phyloP scores from a whole-genome alignment of 2,888 invertebrate species.

The Plutella xylostella region DNA sequence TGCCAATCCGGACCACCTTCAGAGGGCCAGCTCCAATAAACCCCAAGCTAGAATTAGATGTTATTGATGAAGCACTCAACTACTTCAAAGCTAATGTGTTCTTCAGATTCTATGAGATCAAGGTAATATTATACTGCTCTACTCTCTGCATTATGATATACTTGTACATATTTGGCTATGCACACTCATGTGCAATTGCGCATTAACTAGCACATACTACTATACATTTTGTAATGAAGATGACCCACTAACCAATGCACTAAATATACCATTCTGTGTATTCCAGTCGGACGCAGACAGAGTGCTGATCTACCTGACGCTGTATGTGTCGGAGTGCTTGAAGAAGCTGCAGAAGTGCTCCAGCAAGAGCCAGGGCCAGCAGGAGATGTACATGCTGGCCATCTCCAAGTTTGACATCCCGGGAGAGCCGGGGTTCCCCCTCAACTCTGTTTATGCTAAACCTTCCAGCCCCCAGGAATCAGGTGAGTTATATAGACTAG shows the following conservation, averaged over 20 bases:
- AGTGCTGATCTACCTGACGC: slow-evolving; percentile 95
- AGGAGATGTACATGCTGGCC: slow-evolving; percentile 97
- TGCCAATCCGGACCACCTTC: slow-evolving; percentile 90
- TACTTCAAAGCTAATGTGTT: slow-evolving; percentile 99
- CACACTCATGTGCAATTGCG: no score
- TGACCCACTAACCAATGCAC: no score
- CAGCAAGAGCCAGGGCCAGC: slow-evolving; percentile 88
- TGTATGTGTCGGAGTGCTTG: slow-evolving; percentile 97
- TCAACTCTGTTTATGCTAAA: slow-evolving; percentile 95
- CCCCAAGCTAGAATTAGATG: slow-evolving; percentile 79
- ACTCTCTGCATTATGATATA: not conserved
- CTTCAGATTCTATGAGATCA: slow-evolving; percentile 98
- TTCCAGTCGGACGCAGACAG: slow-evolving; percentile 95
- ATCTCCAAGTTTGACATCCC: slow-evolving; percentile 96
- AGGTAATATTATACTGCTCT: slow-evolving; percentile 76
- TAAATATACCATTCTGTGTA: no score
- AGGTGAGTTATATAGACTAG: slow-evolving; percentile 63
- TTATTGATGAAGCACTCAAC: slow-evolving; percentile 96
- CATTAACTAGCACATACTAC: no score
- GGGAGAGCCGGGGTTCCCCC: slow-evolving; percentile 93
- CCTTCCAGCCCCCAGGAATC: slow-evolving; percentile 83
- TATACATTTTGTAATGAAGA: no score
- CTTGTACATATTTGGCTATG: no score
- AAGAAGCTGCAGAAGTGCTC: slow-evolving; percentile 94
- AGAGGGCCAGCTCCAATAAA: slow-evolving; percentile 91